Evolutionary conservation across 2,797 vertebrate species (phyloP), one percentile per base, ranked within the genome.

Genomic region (Aeoliscus strigatus): DNA sequence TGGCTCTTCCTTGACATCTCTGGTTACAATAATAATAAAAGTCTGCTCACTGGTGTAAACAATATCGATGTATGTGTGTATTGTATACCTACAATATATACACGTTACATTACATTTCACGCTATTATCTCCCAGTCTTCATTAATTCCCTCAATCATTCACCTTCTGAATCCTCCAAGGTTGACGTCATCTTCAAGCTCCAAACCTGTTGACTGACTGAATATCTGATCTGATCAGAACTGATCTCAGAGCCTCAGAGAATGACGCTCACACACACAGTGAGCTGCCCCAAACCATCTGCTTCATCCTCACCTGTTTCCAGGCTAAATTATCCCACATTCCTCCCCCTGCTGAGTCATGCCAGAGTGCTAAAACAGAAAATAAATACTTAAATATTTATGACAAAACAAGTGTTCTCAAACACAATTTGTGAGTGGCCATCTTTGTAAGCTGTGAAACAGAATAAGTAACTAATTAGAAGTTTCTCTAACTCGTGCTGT

Each of bases 301-400:
- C 37, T 45, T 30, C 14, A 44, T 30, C 28, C 33, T 45, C 23
- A 11, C 31, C 26, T 21, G 32, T 46, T 42, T 49, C 23, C 1
- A 9, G 23, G 23, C 24, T 43, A 31, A 51, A 64, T 52, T 55
- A 51, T 31, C 42, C 16, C 16, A 21, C 18, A n/a, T 50, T 52
- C 26, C 23, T 17, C 14, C 47, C 35, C 47, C 13, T 31, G 29
- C 33, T 12, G 44, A 47, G 23, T 53, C 42, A 32, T 39, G 61
- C 24, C 50, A 40, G 39, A 60, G 40, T 73, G 48, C 38, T 51
- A n/a, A n/a, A n/a, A n/a, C n/a, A n/a, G n/a, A n/a, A n/a, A n/a
- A n/a, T n/a, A n/a, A n/a, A n/a, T 59, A 12, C 47, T 66, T 48
- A 60, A 72, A 78, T 69, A 75, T 70, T 60, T 66, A 65, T 60